Percentiles rank a stretch among this genome's conserved stretches.
Conservation (phyloP, 2,113 vertebrate genomes). For the Struthidea cinerea region DNA sequence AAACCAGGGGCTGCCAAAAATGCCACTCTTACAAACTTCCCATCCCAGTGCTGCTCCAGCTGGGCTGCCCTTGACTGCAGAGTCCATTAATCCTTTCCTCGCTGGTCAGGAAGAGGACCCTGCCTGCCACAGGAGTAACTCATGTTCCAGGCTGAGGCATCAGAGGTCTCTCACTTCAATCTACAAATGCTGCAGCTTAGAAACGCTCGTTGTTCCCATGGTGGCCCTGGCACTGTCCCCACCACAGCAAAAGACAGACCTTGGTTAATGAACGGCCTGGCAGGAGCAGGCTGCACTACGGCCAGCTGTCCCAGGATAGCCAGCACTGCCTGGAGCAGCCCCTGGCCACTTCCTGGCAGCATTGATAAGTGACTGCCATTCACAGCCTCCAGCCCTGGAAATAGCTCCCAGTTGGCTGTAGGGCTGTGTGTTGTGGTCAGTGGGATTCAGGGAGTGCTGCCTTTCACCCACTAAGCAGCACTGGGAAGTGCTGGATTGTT, state of each 20-base stretch:
- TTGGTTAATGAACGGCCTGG: conserved; percentile 1
- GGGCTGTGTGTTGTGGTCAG: accelerated
- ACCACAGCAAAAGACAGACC: not conserved
- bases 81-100: not conserved
- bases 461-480: not conserved
- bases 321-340: not conserved
- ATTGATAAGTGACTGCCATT: not conserved
- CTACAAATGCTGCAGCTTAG: accelerated
- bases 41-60: not conserved
- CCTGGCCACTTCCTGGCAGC: not conserved
- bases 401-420: not conserved
- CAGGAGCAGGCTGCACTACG: not conserved
- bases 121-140: not conserved
- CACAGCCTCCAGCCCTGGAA: not conserved
- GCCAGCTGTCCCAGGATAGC: not conserved
- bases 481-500: not conserved
- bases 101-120: not conserved
- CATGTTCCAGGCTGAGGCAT: not conserved
- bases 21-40: not conserved
- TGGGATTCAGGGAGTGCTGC: not conserved
- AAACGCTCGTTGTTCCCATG: accelerated
- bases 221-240: not conserved
- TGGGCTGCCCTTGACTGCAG: not conserved
- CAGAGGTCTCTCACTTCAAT: not conserved
- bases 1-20: not conserved